Evolutionary conservation across 2,113 vertebrate genomes (phyloP), one percentile per base, ranked within the genome.

Genomic region (Verasper variegatus): DNA sequence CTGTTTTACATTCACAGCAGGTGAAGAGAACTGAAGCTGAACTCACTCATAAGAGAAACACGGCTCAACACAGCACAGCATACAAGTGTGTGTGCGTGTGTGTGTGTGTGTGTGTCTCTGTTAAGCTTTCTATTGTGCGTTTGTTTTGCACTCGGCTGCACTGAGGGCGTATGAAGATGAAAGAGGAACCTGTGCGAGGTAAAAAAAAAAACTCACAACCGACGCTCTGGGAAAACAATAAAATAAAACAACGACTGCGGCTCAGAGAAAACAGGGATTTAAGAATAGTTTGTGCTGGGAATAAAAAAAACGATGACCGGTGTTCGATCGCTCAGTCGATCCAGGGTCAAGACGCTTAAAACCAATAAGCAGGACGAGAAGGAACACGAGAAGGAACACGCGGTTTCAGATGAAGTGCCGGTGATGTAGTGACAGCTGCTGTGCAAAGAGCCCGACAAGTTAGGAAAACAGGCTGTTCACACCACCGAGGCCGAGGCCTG

Each of bases 391-490:
- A 3, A 11, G n/a, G n/a, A 42, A 13, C 40, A 12, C 17, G 0
- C 4, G 4, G 5, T 55, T 47, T 52, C 45, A 45, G 18, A 66
- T 61, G 5, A 27, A 52, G 18, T 27, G 24, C 58, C 20, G 55
- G 74, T 5, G 69, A 83, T 71, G 74, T 59, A n/a, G 60, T n/a
- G 74, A 71, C 77, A 74, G 59, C 64, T 83, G 69, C 56, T 79
- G 62, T 10, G 63, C 68, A 17, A 40, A 27, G 0, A 3, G 47
- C n/a, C 64, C 3, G 6, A 31, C 6, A 6, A 31, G 31, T 31
- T 7, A n/a, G 47, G 47, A 49, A 18, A 15, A 49, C 47, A 49
- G 31, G 31, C 5, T 31, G 47, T 15, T 7, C 47, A 49, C 17
- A 4, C 1, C 14, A 18, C 15, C 13, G 76, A 55, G 27, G n/a